Conservation (phyloP, 1,140 invertebrate genomes). For the Drosophila fuyamai region DNA sequence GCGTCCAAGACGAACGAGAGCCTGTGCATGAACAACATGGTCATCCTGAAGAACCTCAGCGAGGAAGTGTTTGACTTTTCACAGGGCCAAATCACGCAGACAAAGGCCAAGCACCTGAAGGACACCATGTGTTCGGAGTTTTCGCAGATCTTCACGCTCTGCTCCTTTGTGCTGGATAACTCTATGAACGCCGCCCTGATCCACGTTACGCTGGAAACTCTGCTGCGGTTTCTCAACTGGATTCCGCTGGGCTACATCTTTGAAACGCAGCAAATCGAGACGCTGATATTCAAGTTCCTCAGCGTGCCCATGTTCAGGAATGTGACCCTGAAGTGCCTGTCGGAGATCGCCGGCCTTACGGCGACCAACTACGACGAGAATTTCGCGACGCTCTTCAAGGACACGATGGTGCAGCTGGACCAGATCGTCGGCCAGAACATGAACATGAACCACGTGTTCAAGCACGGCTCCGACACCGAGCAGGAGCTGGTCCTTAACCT, state of each 20-base stretch:
- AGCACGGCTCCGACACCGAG: slow-evolving; percentile 96
- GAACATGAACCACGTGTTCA: slow-evolving; percentile 97
- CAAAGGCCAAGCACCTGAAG: slow-evolving; percentile 99
- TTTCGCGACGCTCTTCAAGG: slow-evolving; percentile 94
- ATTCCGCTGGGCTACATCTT: slow-evolving; percentile 99
- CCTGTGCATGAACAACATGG: slow-evolving; percentile 99
- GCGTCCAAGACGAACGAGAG: slow-evolving; percentile 99
- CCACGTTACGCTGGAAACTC: slow-evolving; percentile 96
- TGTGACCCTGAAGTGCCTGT: slow-evolving; percentile 98
- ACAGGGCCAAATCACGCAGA: slow-evolving; percentile 98
- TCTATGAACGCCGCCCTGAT: slow-evolving; percentile 98
- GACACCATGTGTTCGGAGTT: slow-evolving; percentile 99
- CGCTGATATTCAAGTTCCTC: slow-evolving; percentile 98
- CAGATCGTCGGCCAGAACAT: slow-evolving; percentile 95
- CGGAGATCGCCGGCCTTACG: slow-evolving; percentile 97
- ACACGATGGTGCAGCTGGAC: slow-evolving; percentile 96
- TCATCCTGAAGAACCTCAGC: slow-evolving; percentile 97
- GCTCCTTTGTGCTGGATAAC: slow-evolving; percentile 99
- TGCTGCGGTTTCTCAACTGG: slow-evolving; percentile 99
- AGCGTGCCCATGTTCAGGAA: slow-evolving; percentile 99
- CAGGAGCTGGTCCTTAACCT: slow-evolving; percentile 99
- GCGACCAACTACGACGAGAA: slow-evolving; percentile 96
- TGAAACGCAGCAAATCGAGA: slow-evolving; percentile 98
- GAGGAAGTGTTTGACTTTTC: slow-evolving; percentile 99
- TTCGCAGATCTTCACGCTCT: slow-evolving; percentile 98